Conservation (phyloP, 2,113 vertebrate genomes). For the Semnornis frantzii region DNA sequence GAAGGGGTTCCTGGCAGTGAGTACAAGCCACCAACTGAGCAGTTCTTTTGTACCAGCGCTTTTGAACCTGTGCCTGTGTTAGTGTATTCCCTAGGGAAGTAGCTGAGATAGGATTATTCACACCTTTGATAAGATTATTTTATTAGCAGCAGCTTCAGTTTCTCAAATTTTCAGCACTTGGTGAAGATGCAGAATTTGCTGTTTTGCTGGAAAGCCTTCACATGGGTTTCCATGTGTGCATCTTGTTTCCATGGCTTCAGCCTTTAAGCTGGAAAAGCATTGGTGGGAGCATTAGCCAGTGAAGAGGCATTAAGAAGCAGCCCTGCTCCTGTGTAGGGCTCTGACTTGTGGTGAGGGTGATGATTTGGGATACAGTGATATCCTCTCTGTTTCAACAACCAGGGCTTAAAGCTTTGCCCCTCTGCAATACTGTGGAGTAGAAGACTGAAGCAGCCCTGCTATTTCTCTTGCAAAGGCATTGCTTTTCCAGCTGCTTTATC, state of each 20-base stretch:
- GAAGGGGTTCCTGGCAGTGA: background rate
- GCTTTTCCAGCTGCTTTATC: background rate
- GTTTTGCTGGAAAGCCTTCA: background rate
- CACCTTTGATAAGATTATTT: background rate
- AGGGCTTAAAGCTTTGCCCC: background rate
- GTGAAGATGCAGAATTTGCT: background rate
- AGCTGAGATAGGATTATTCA: background rate
- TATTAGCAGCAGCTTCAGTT: background rate
- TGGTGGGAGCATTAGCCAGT: slow-evolving; percentile 16
- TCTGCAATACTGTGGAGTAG: background rate
- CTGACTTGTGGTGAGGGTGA: background rate
- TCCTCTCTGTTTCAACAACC: background rate
- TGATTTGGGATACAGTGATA: background rate
- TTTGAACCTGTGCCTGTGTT: background rate
- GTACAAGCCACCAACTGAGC: background rate
- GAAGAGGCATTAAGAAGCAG: background rate
- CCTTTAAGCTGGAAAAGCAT: background rate
- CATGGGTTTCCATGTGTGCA: background rate
- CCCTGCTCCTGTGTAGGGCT: background rate
- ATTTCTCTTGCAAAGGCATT: background rate
- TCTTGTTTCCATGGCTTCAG: slow-evolving; percentile 66
- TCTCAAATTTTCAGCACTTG: background rate
- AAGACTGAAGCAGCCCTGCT: background rate
- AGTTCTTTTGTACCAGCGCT: background rate
- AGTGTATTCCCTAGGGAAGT: background rate